A percentile compares a stretch with the other conserved stretches of the same genome.
Conservation (phyloP, 2,113 vertebrate genomes). For the Hymenochirus boettgeri region DNA sequence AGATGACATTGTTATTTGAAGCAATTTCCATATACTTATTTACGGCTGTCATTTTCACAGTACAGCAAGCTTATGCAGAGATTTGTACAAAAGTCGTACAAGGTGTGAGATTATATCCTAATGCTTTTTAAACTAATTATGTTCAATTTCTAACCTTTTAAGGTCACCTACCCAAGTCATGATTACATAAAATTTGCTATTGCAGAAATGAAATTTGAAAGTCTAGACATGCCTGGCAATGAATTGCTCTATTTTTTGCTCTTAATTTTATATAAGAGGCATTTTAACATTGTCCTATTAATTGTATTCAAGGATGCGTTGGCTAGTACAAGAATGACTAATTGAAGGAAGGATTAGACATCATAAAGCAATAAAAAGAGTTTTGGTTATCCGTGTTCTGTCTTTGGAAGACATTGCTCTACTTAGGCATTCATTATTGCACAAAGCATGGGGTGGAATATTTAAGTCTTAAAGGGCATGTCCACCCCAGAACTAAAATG, state of each 20-base stretch:
- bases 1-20: not conserved
- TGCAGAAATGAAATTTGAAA: constrained; percentile 38
- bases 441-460: too few species aligned
- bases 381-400: constrained; percentile 9
- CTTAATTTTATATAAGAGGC: constrained; percentile 28
- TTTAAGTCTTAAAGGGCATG: too few species aligned
- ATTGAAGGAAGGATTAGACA: constrained; percentile 20
- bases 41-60: constrained; percentile 21
- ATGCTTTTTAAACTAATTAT: constrained; percentile 33
- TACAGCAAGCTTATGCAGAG: constrained; percentile 4
- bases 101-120: constrained; percentile 16
- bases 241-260: constrained; percentile 17
- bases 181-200: constrained; percentile 35
- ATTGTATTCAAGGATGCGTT: constrained; percentile 34
- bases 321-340: constrained; percentile 22
- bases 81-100: constrained; percentile 10
- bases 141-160: constrained; percentile 32
- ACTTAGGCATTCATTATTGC: too few species aligned
- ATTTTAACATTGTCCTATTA: constrained; percentile 34
- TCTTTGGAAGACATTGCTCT: not conserved
- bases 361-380: constrained; percentile 21
- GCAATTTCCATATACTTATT: constrained; percentile 7
- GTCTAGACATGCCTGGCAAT: constrained; percentile 38
- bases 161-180: constrained; percentile 31
- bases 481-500: too few species aligned